phyloP scores from a whole-genome alignment of 2,888 invertebrate species.

The Perizoma flavofasciatum region DNA sequence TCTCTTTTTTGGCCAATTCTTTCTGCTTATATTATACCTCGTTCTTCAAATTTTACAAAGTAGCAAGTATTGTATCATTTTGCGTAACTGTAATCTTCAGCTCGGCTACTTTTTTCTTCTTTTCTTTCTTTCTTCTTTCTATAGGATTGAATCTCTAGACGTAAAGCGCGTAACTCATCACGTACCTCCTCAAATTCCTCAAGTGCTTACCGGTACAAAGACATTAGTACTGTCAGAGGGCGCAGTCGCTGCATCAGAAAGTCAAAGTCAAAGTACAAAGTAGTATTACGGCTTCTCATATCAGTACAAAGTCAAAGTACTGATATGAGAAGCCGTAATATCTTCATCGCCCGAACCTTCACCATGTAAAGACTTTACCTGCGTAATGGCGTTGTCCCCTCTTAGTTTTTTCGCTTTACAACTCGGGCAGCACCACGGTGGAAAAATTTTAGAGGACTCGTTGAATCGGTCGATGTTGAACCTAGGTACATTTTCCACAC shows the following conservation, averaged over 20 bases:
- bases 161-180: neutral
- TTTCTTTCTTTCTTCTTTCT: no score
- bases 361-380: no score
- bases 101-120: neutral
- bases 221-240: neutral
- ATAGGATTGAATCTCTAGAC: neutral
- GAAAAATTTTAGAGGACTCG: neutral
- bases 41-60: neutral
- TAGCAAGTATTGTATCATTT: neutral
- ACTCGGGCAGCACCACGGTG: conserved; percentile 5
- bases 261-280: no score
- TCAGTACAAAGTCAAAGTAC: no score
- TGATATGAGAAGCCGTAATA: neutral
- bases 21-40: neutral
- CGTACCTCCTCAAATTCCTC: conserved; percentile 2
- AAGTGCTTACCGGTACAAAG: neutral
- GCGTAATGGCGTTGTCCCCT: neutral
- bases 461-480: conserved; percentile 1
- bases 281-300: no score
- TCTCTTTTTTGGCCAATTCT: conserved; percentile 2
- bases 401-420: neutral
- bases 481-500: no score
- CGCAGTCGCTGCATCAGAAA: neutral
- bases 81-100: neutral
- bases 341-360: conserved; percentile 3